Conservation (phyloP, 1,140 invertebrate species). For the Drosophila sulfurigaster region DNA sequence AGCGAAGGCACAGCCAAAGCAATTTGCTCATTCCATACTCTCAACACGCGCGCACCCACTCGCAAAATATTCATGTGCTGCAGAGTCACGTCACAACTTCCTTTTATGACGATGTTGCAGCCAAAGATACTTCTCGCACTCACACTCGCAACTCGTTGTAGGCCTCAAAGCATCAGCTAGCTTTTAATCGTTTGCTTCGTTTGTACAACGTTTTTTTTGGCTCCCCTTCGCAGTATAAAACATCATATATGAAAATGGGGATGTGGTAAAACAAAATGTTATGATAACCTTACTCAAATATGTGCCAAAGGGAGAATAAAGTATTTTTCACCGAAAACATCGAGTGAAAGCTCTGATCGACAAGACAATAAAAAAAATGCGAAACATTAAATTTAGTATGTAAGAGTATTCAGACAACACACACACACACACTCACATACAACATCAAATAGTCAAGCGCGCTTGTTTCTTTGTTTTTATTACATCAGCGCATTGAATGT, state of each 20-base stretch:
- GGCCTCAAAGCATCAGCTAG: slow-evolving; percentile 16
- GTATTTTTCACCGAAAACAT: neutral
- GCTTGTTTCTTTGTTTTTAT: slow-evolving; percentile 28
- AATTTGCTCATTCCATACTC: slow-evolving; percentile 37
- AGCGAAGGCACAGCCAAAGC: neutral
- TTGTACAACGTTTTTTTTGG: neutral
- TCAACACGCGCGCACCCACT: slow-evolving; percentile 43
- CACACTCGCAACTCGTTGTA: neutral
- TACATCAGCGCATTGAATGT: slow-evolving; percentile 58
- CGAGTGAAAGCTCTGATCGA: neutral
- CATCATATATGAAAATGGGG: neutral
- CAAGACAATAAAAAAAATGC: neutral
- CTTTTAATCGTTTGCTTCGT: slow-evolving; percentile 61
- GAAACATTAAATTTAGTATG: slow-evolving; percentile 3
- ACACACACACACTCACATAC: too few relatives aligned
- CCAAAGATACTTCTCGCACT: slow-evolving; percentile 18
- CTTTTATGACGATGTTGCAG: slow-evolving; percentile 42
- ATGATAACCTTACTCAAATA: slow-evolving; percentile 2
- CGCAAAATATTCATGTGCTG: slow-evolving; percentile 37
- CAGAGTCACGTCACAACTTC: slow-evolving; percentile 39
- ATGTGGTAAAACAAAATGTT: neutral
- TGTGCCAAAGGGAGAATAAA: neutral
- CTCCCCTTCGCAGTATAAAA: neutral
- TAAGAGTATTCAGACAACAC: neutral
- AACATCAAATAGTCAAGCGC: neutral